phyloP scores from a whole-genome alignment of 2,797 vertebrate species.

The Ataeniobius toweri region DNA sequence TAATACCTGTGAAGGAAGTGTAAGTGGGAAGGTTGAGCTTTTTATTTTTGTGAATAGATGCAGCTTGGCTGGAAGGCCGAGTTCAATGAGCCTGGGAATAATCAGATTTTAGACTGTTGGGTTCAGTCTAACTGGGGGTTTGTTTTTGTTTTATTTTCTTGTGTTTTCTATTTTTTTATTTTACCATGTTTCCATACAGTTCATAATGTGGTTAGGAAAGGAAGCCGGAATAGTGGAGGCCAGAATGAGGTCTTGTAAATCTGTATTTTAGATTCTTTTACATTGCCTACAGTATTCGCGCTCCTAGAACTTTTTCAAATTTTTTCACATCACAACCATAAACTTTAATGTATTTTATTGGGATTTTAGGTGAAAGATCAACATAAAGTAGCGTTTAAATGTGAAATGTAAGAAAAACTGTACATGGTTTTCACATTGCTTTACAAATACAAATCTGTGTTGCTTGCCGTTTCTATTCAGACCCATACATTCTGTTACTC shows the following conservation, averaged over 20 bases:
- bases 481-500: not conserved
- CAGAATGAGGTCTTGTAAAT: not conserved
- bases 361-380: not conserved
- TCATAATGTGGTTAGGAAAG: not conserved
- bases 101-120: slow-evolving; percentile 14
- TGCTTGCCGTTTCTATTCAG: not conserved
- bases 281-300: not conserved
- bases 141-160: not conserved
- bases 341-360: not conserved
- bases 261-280: not conserved
- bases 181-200: not conserved
- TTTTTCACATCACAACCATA: not conserved
- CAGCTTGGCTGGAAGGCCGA: slow-evolving; percentile 35
- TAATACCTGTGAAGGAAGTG: slow-evolving; percentile 67
- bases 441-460: not conserved
- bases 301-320: not conserved
- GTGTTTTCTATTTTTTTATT: not conserved
- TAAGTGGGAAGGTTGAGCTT: slow-evolving; percentile 49
- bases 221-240: no score
- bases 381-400: not conserved
- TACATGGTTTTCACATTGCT: not conserved
- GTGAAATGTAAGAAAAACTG: not conserved
- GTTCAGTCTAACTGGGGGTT: not conserved
- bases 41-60: slow-evolving; percentile 42
- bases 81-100: slow-evolving; percentile 43